Base-by-base conservation (phyloP, 2,797 vertebrate genomes). In the Hippoglossus hippoglossus region DNA sequence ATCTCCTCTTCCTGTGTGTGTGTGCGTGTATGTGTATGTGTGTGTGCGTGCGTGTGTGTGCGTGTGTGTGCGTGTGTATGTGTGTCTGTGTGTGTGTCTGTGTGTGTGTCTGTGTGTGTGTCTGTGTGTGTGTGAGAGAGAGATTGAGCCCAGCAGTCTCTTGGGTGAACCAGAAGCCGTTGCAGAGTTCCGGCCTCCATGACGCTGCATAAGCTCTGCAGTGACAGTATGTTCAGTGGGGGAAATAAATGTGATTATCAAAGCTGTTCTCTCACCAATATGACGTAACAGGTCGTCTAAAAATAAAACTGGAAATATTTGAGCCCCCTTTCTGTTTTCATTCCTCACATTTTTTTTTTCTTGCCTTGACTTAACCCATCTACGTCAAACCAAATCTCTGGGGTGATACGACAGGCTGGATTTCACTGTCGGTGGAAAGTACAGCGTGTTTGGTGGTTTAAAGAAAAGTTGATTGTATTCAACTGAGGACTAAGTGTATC, bases 221-320 rank as follows among this genome's bases (percentile, higher is more conserved):
- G 74, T 81, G 72, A 53, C 72, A 78, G 63, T 79, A 68, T 75
- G 79, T 73, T 89, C 67, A 72, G 67, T 59, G 68, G 68, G 77
- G 80, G 74, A 89, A 88, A 90, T 86, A 86, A 86, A 88, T 87
- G 81, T 86, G 88, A 91, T 87, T 86, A 87, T 87, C 64, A 70
- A 67, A 82, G 81, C 82, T 89, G 81, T 81, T 84, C 73, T 74
- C 52, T 60, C 64, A 58, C 73, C 54, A 49, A 76, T 44, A 65
- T 89, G 82, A 90, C 26, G 63, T 85, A 89, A 89, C 76, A 44
- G 59, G 61, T 52, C 1, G 0, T 79, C 89, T 85, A 90, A 92
- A 92, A 93, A 92, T 90, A 90, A 84, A 82, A 73, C 60, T 0
- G 39, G n/a, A 78, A 75, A 77, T 52, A 52, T 67, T 50, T 77